Conservation (phyloP, 1,140 invertebrate genomes). For the Glossosoma conforme region DNA sequence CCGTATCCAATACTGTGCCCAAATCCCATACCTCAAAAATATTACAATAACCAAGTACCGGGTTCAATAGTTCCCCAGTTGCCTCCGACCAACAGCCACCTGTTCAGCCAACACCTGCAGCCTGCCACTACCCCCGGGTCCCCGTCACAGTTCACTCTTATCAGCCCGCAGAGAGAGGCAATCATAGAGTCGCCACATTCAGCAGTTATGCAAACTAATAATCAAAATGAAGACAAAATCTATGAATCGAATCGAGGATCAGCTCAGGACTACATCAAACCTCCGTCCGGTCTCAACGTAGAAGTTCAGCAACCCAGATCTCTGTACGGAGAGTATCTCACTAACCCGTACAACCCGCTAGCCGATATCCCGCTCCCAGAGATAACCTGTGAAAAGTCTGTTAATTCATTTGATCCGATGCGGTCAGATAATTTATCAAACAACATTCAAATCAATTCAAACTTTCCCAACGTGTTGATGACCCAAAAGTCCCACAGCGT, state of each 20-base stretch:
- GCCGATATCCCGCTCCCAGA: slow-evolving; percentile 2
- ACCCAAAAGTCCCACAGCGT: slow-evolving; percentile 42
- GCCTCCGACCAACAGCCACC: slow-evolving; percentile 24
- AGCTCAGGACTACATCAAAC: slow-evolving; percentile 1
- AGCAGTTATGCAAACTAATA: not conserved
- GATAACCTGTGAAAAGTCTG: slow-evolving; percentile 3
- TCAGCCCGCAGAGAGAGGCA: slow-evolving; percentile 21
- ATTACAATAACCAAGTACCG: slow-evolving; percentile 21
- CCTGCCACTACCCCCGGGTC: slow-evolving; percentile 33
- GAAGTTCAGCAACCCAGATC: slow-evolving; percentile 39
- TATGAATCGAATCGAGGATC: not conserved
- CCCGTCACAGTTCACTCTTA: slow-evolving; percentile 22
- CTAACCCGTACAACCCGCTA: slow-evolving; percentile 48
- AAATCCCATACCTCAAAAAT: slow-evolving; percentile 28
- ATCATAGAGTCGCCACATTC: not conserved
- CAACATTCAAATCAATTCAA: not conserved
- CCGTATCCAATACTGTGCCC: slow-evolving; percentile 35
- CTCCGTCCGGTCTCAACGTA: slow-evolving; percentile 12
- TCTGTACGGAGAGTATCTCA: slow-evolving; percentile 50
- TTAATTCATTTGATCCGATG: no score
- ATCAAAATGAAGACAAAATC: not conserved
- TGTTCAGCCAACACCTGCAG: slow-evolving; percentile 30
- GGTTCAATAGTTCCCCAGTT: slow-evolving; percentile 13
- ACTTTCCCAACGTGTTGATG: not conserved
- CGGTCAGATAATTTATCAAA: no score